These are phyloP conservation scores for Sialis lutaria DNA, from an alignment of 2,888 invertebrate genomes.

Conservation along the genomic window DNA sequence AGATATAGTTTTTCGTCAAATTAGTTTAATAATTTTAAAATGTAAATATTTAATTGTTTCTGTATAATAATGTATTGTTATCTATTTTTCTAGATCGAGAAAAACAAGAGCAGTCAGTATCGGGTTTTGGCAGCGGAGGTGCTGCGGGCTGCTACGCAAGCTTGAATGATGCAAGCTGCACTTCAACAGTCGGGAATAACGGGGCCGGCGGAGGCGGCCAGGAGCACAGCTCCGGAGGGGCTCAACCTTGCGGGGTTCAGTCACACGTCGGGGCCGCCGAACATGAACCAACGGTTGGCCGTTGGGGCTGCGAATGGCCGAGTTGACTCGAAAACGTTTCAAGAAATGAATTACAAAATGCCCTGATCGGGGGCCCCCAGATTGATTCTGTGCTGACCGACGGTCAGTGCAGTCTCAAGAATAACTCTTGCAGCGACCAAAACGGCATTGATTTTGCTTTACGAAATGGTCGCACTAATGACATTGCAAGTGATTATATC, in stretches of 20 bases:
- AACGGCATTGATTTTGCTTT: too few species aligned
- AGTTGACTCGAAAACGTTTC: conserved; percentile 79
- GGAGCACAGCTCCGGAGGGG: conserved; percentile 40
- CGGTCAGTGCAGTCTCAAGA: too few species aligned
- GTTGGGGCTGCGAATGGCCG: conserved; percentile 91
- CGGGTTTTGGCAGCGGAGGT: conserved; percentile 11
- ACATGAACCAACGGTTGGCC: conserved; percentile 64
- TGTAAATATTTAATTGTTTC: not conserved
- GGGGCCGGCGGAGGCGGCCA: conserved; percentile 30
- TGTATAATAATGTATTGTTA: not conserved
- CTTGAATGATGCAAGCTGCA: too few species aligned
- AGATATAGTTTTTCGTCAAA: too few species aligned
- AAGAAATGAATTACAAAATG: conserved; percentile 26
- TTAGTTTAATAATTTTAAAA: too few species aligned
- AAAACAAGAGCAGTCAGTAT: conserved; percentile 30
- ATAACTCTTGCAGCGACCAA: too few species aligned
- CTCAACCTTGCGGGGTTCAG: conserved; percentile 26
- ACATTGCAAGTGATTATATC: too few species aligned
- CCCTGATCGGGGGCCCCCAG: conserved; percentile 13
- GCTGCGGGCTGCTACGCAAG: conserved; percentile 5
- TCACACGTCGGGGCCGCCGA: conserved; percentile 27
- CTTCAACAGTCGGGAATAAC: conserved; percentile 13
- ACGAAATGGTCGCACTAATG: too few species aligned
- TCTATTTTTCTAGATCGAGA: conserved; percentile 45
- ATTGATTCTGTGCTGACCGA: too few species aligned